Evolutionary conservation across 1,140 invertebrate species (phyloP), one percentile per base, ranked within the genome.

Genomic region (Drosophila navojoa): DNA sequence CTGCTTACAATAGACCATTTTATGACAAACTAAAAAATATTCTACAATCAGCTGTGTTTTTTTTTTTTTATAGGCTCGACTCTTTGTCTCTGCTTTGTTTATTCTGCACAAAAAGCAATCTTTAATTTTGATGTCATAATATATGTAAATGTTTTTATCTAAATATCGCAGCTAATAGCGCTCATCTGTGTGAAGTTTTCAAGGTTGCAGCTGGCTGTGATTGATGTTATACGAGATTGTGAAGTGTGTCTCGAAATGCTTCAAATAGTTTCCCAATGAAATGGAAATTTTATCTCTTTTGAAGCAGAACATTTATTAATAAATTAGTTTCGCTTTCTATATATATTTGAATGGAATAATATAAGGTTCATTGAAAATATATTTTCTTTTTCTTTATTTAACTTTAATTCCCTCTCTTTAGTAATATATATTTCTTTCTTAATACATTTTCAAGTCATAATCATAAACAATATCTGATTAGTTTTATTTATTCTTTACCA

Each of bases 41-140:
- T 82, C 81, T 85, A 82, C 72, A 85, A 69, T 77, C 74, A 75
- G 61, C 9, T 38, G 19, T 38, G 11, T 38, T 22, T 52, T 59
- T 35, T 15, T 55, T 45, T 55, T 53, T 74, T 57, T 29, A 16
- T 71, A 29, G 44, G 15, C 13, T 4, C 19, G 5, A n/a, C 11
- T 53, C 49, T 54, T 7, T 9, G 32, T 32, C 32, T 32, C 13
- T 22, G 19, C 19, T 22, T 60, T 69, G 55, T 61, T 68, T 70
- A 15, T 78, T 81, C 42, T 54, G 15, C 45, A 76, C 45, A 64
- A 76, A 58, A 53, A 47, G 52, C 38, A 22, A 52, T 25, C 40
- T 58, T 44, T 29, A 73, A 40, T 27, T 71, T 63, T 66, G 63
- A 68, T 75, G 77, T 78, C 75, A 85, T 81, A 85, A 86, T 81